These are phyloP conservation scores for Nibea coibor DNA, from an alignment of 2,113 vertebrate genomes.

Conservation along the genomic window DNA sequence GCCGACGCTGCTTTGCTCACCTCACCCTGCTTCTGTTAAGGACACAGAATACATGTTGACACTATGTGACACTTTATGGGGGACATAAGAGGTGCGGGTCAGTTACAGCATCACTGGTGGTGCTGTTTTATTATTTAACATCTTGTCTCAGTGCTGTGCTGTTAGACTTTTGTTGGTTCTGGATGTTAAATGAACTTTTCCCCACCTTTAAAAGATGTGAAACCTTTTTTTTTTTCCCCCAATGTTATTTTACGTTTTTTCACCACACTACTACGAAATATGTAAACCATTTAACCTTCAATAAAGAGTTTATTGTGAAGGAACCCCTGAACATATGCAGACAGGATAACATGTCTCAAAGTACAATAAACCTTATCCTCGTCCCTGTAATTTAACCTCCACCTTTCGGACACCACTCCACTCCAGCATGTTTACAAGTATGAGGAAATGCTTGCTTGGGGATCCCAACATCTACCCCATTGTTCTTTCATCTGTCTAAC, in stretches of 20 bases:
- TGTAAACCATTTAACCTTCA: neutral
- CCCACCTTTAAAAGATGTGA: neutral
- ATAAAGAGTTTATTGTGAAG: neutral
- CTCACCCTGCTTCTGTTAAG: conserved; percentile 90
- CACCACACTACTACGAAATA: neutral
- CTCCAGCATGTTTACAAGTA: neutral
- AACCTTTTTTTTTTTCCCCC: neutral
- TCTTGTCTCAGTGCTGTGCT: neutral
- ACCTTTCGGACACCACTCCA: neutral
- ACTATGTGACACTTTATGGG: neutral
- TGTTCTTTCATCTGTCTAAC: neutral
- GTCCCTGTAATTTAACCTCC: neutral
- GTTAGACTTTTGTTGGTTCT: neutral
- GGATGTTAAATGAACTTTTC: neutral
- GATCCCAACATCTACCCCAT: neutral
- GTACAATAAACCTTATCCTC: neutral
- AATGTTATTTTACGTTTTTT: neutral
- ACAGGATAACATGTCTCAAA: neutral
- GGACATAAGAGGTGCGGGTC: neutral
- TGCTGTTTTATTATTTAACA: neutral
- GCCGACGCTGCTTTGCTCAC: conserved; percentile 95
- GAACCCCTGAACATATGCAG: neutral
- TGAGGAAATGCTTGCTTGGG: neutral
- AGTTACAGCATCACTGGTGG: neutral
- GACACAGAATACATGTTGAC: neutral